A percentile compares a stretch with the other conserved stretches of the same genome.
phyloP scores from a whole-genome alignment of 2,888 invertebrate genomes.

The Watsonalla binaria region DNA sequence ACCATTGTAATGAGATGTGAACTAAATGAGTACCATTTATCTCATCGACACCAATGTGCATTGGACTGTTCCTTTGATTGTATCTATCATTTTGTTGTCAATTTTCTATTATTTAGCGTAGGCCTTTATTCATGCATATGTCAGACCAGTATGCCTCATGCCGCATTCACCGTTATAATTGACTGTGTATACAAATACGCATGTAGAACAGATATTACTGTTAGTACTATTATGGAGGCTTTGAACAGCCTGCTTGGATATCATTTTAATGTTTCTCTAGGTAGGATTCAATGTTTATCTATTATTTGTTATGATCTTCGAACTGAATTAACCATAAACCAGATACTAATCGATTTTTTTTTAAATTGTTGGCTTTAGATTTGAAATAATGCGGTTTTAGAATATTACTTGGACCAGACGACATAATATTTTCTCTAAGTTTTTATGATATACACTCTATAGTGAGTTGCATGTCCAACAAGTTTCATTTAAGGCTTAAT shows the following conservation, averaged over 20 bases:
- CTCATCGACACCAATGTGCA: slow-evolving; percentile 35
- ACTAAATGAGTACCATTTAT: slow-evolving; percentile 14
- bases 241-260: not conserved
- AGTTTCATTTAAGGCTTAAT: too few species aligned
- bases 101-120: slow-evolving; percentile 42
- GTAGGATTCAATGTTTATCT: too few species aligned
- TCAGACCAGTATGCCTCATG: slow-evolving; percentile 44
- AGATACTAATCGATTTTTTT: too few species aligned
- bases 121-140: slow-evolving; percentile 38
- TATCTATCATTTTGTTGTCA: slow-evolving; percentile 29
- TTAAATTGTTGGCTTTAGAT: too few species aligned
- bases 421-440: too few species aligned
- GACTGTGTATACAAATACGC: slow-evolving; percentile 9
- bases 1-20: slow-evolving; percentile 5
- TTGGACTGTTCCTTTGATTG: slow-evolving; percentile 28
- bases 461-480: too few species aligned
- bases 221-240: not conserved
- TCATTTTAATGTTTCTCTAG: too few species aligned
- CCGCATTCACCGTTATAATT: slow-evolving; percentile 44
- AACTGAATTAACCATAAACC: too few species aligned
- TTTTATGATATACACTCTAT: too few species aligned
- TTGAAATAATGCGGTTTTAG: too few species aligned
- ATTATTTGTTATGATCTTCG: too few species aligned
- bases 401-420: too few species aligned
- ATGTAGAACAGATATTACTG: slow-evolving; percentile 2